Base-by-base conservation (phyloP, 1,140 invertebrate genomes). In the Pararge aegeria region DNA sequence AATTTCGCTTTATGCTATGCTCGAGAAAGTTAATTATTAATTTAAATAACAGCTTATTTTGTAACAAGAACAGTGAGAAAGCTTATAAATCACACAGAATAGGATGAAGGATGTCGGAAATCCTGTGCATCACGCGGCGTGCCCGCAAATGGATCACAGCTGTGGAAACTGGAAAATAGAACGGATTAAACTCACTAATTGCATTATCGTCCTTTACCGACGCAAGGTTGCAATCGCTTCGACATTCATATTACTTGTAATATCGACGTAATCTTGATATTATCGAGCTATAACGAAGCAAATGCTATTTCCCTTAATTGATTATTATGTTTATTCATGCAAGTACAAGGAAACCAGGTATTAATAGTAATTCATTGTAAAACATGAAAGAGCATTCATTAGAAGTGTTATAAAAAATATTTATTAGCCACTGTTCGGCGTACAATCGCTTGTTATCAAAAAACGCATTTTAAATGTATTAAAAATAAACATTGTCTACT, bases 31-130 rank as follows among this genome's bases (percentile, higher is more conserved):
- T n/a, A n/a, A n/a, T n/a, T n/a, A n/a, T n/a, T n/a, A n/a, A n/a
- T n/a, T n/a, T n/a, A n/a, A n/a, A n/a, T n/a, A n/a, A n/a, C n/a
- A n/a, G n/a, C n/a, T n/a, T n/a, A n/a, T n/a, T n/a, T n/a, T n/a
- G n/a, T n/a, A n/a, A 1, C 10, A 34, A 0, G 12, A n/a, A 12
- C 30, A 7, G 30, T 34, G 3, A 27, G 10, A 7, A 40, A 20
- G 50, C 42, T 46, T 56, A 57, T 50, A 57, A 57, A 38, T 57
- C 55, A 46, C 16, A 30, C 19, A 13, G 38, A 27, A 57, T 50
- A 57, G 57, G 57, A 44, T 55, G 53, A 29, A 30, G 40, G 40
- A 52, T 46, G 57, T 59, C 40, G 49, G 57, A 59, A 38, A 59
- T 59, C 56, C 56, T 59, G 56, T 3, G 40, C 19, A 34, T 27